These are phyloP conservation scores for Ylistrum balloti DNA, from an alignment of 1,140 invertebrate genomes.

Conservation along the genomic window DNA sequence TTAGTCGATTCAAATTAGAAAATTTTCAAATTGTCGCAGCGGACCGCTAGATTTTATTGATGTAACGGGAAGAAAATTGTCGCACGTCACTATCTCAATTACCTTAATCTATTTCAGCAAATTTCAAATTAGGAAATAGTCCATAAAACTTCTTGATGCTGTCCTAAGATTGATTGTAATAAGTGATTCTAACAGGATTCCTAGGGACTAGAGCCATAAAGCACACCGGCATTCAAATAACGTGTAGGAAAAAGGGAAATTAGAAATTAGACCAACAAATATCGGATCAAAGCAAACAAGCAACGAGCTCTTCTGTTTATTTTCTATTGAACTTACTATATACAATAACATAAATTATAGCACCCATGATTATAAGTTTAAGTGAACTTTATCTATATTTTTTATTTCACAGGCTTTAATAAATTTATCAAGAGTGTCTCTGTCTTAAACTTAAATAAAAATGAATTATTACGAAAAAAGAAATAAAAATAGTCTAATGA, in stretches of 20 bases:
- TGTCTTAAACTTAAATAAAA: too few species aligned
- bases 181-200: conserved; percentile 24
- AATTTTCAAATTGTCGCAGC: conserved; percentile 38
- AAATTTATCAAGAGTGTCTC: too few species aligned
- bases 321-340: not conserved
- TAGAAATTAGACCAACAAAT: conserved; percentile 23
- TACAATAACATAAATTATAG: too few species aligned
- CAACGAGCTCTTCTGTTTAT: not conserved
- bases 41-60: conserved; percentile 38
- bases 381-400: too few species aligned
- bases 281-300: conserved; percentile 7
- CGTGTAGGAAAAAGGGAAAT: conserved; percentile 17
- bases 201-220: conserved; percentile 1
- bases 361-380: too few species aligned
- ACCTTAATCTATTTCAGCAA: conserved; percentile 28
- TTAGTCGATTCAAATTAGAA: conserved; percentile 40
- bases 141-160: conserved; percentile 38
- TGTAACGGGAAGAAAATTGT: conserved; percentile 32
- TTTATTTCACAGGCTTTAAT: too few species aligned
- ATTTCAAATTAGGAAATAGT: conserved; percentile 30
- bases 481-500: too few species aligned
- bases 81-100: conserved; percentile 24
- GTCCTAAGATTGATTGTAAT: conserved; percentile 35
- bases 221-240: not conserved
- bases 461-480: too few species aligned